Percentiles rank a stretch among this genome's conserved stretches.
Evolutionary conservation across 2,797 vertebrate genomes (phyloP).

Genomic region (Notolabrus celidotus): DNA sequence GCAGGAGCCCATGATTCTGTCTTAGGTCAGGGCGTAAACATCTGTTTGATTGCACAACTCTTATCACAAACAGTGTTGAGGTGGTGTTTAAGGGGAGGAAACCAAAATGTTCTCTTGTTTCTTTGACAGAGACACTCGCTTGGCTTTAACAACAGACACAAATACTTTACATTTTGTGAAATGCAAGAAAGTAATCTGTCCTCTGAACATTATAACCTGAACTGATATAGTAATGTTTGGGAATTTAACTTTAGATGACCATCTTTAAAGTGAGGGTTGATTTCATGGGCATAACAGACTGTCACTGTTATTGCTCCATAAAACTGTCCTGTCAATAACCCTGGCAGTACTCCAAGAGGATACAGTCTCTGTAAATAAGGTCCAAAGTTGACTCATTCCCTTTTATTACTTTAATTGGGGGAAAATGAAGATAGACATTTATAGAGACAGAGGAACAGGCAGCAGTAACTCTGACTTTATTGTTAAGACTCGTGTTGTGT

Average conservation of each 20-base stretch:
- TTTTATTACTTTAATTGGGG: constrained; percentile 79
- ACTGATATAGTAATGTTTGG: background rate
- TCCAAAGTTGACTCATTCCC: constrained; percentile 81
- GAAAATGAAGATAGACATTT: constrained; percentile 71
- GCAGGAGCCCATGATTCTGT: constrained; percentile 63
- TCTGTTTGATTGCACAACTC: constrained; percentile 54
- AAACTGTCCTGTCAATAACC: constrained; percentile 52
- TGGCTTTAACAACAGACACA: background rate
- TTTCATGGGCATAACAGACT: constrained; percentile 41
- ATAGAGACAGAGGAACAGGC: constrained; percentile 43
- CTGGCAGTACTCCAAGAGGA: constrained; percentile 62
- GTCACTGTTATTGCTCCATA: constrained; percentile 52
- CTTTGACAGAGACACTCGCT: background rate
- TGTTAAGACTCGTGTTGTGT: constrained; percentile 70
- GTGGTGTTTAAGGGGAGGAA: constrained; percentile 21
- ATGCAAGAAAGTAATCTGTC: background rate
- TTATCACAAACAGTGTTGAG: constrained; percentile 27
- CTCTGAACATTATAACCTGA: background rate
- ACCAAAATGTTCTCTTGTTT: constrained; percentile 7
- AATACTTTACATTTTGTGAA: no score
- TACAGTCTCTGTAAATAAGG: constrained; percentile 65
- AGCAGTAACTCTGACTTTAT: constrained; percentile 64
- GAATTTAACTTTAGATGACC: background rate
- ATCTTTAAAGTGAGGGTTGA: constrained; percentile 6
- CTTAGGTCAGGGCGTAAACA: constrained; percentile 48